phyloP scores from a whole-genome alignment of 1,140 invertebrate species.

The Halictus rubicundus region DNA sequence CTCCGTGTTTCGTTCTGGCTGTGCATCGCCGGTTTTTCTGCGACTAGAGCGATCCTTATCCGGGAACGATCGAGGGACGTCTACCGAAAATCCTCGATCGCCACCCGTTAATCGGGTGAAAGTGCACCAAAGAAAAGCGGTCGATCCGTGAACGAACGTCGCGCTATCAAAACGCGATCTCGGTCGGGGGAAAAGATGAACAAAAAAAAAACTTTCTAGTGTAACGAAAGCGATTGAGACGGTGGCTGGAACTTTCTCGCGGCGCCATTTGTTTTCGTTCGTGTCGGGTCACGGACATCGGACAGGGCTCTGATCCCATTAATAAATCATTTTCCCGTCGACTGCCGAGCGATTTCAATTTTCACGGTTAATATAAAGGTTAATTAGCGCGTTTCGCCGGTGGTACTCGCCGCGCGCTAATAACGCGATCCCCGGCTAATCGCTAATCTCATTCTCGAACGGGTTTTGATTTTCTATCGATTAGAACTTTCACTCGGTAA shows the following conservation, averaged over 20 bases:
- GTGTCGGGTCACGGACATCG: conserved; percentile 8
- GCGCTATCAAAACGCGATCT: conserved; percentile 45
- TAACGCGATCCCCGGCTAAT: background rate
- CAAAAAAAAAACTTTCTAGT: conserved; percentile 56
- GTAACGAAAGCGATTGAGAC: conserved; percentile 37
- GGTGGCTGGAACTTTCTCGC: conserved; percentile 46
- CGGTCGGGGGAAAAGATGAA: conserved; percentile 23
- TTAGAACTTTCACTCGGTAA: conserved; percentile 20
- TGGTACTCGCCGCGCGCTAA: background rate
- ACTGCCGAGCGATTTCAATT: background rate
- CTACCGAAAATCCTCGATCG: background rate
- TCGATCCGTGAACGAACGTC: conserved; percentile 23
- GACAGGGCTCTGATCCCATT: background rate
- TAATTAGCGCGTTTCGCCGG: background rate
- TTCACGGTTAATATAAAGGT: conserved; percentile 18
- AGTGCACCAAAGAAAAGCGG: conserved; percentile 25
- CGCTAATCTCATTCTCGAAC: background rate
- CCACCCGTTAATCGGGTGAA: conserved; percentile 47
- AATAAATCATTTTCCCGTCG: background rate
- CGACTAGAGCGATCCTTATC: background rate
- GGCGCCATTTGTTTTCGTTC: conserved; percentile 35
- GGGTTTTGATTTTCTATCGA: background rate
- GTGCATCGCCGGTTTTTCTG: background rate
- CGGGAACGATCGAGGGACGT: background rate
- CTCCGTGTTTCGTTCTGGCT: background rate